A percentile compares a stretch with the other conserved stretches of the same genome.
These are phyloP conservation scores for Merodon equestris DNA, from an alignment of 2,888 invertebrate genomes.

Conservation along the genomic window DNA sequence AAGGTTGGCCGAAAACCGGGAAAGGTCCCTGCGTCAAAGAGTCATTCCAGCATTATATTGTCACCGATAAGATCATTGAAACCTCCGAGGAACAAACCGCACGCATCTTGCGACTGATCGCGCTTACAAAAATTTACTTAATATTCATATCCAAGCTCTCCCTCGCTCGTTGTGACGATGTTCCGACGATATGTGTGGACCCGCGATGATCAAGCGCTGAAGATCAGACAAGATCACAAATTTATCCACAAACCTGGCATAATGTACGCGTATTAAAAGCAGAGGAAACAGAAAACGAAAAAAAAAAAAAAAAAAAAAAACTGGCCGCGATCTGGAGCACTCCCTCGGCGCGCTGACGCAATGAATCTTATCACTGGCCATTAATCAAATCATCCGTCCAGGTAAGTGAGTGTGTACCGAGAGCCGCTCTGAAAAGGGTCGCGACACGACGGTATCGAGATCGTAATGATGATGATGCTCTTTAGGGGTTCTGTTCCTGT, in stretches of 20 bases:
- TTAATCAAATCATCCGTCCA: constrained; percentile 41
- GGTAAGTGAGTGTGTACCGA: too few relatives aligned
- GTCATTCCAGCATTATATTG: constrained; percentile 25
- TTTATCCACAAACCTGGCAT: constrained; percentile 59
- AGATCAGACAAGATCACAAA: constrained; percentile 50
- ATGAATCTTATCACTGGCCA: constrained; percentile 55
- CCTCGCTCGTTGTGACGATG: constrained; percentile 24
- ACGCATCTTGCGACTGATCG: constrained; percentile 22
- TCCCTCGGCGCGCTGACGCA: constrained; percentile 43
- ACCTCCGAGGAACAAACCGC: constrained; percentile 19
- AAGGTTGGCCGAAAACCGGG: too few relatives aligned
- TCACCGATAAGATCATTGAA: constrained; percentile 48
- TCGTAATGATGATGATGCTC: constrained; percentile 63
- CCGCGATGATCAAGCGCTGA: constrained; percentile 22
- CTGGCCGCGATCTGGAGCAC: constrained; percentile 50
- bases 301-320: constrained; percentile 13
- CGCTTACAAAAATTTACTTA: constrained; percentile 19
- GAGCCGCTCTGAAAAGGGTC: constrained; percentile 15
- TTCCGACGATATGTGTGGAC: constrained; percentile 52
- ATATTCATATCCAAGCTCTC: constrained; percentile 49
- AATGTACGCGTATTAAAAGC: constrained; percentile 59
- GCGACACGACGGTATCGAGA: constrained; percentile 43
- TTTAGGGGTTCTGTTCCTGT: constrained; percentile 23
- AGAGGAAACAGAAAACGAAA: constrained; percentile 1
- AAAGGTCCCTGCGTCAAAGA: too few relatives aligned